Base-by-base conservation (phyloP, 2,888 invertebrate genomes). In the Aradus depressus region DNA sequence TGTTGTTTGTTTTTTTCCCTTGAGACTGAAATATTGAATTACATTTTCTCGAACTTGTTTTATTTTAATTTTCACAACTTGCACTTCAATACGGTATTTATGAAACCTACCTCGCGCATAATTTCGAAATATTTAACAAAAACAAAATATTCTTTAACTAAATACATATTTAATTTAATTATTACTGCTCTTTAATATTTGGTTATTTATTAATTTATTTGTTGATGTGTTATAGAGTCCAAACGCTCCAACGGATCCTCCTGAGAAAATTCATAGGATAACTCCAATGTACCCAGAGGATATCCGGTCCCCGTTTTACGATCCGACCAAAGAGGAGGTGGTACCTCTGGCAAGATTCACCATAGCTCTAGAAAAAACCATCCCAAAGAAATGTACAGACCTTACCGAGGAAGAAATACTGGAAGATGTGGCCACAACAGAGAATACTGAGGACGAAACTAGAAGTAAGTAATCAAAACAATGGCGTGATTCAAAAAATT, bases 281-380 rank as follows among this genome's bases (percentile, higher is more conserved):
- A 95, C 95, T 0, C 81, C 86, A 2, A 84, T 80, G 68, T 88
- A 84, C 67, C 95, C 95, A 0, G 87, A 89, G 68, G 89, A 95
- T 71, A 84, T 86, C 0, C 76, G 84, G 54, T 85, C 93, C 0
- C 97, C 97, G 0, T 98, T 97, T 70, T 95, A 88, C 69, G 81
- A 87, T 65, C 79, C 83, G 0, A 68, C 72, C 3, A 72, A 72
- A 2, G 62, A 66, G 19, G 75, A 75, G 48, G 84, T 97, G 74
- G 76, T 78, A 31, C 90, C 97, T 0, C 68, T 98, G 66, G 97
- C 96, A 0, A 76, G 73, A 25, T 73, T 97, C 2, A 80, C 84
- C 62, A 72, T 98, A 44, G 78, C 77, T 14, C 68, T 91, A 51
- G 83, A 84, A 31, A 60, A 60, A 42, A 34, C 63, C 4, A 60